These are phyloP conservation scores for Lasiurus borealis DNA, from an alignment of 2,113 vertebrate genomes.

Conservation along the genomic window DNA sequence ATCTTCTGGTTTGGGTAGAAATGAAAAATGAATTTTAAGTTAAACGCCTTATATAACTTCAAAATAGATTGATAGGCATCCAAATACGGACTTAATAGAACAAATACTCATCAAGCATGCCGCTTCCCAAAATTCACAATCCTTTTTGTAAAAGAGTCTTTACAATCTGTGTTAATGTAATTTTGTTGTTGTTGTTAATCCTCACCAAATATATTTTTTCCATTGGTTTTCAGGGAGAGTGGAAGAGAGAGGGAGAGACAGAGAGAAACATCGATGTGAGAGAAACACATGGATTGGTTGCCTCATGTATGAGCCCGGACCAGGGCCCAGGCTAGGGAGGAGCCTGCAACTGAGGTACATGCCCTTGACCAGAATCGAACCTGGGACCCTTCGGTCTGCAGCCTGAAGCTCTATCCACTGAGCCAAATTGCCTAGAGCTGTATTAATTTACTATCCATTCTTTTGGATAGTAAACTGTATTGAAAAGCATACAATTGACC, in stretches of 20 bases:
- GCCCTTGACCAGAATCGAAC: no score
- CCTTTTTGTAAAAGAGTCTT: slow-evolving; percentile 7
- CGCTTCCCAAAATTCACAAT: neutral
- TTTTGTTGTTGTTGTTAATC: neutral
- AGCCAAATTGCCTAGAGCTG: neutral
- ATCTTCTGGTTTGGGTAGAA: slow-evolving; percentile 38
- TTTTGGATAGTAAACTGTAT: neutral
- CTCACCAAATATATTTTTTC: no score
- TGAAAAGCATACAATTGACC: neutral
- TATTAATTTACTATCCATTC: neutral
- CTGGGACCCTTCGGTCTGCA: no score
- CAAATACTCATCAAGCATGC: neutral
- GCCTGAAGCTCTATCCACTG: no score
- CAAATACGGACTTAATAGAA: neutral
- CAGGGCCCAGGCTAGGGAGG: no score
- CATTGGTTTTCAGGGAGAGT: neutral
- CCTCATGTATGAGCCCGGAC: no score
- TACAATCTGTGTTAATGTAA: neutral
- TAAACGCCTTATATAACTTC: neutral
- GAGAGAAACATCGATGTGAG: no score
- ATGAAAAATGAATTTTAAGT: slow-evolving; percentile 47
- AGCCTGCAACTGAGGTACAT: no score
- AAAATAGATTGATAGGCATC: neutral
- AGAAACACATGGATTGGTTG: no score
- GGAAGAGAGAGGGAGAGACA: neutral